A percentile compares a stretch with the other conserved stretches of the same genome.
Conservation (phyloP, 2,888 invertebrate genomes). For the Archips xylosteana region DNA sequence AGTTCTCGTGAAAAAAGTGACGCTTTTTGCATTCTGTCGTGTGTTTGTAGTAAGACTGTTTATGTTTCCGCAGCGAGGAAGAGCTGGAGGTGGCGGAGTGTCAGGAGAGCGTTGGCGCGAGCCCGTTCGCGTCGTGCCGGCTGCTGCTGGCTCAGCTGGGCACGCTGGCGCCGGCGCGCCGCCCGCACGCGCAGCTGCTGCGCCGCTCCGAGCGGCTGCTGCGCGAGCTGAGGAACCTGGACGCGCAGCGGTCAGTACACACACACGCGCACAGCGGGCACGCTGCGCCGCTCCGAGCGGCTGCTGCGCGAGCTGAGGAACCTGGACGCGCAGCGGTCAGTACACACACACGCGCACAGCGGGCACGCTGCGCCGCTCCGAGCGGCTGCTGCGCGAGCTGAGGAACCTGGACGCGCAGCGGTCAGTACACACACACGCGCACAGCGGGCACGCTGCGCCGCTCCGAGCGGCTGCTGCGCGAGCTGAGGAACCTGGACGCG, state of each 20-base stretch:
- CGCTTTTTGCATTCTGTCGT: constrained; percentile 49
- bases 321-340: constrained; percentile 80
- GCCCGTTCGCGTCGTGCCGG: constrained; percentile 94
- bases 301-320: constrained; percentile 96
- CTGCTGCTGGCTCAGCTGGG: constrained; percentile 97
- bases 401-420: constrained; percentile 89
- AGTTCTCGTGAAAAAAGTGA: background rate
- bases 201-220: constrained; percentile 95
- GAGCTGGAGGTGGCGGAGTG: constrained; percentile 68
- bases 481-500: constrained; percentile 77
- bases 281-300: constrained; percentile 93
- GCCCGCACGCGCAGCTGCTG: constrained; percentile 93
- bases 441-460: constrained; percentile 94
- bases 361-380: constrained; percentile 93
- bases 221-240: constrained; percentile 96
- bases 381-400: constrained; percentile 95
- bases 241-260: constrained; percentile 88
- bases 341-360: constrained; percentile 85
- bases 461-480: constrained; percentile 93
- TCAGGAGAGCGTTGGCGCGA: constrained; percentile 68
- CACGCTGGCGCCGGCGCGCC: constrained; percentile 94
- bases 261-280: constrained; percentile 89
- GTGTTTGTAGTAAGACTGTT: constrained; percentile 37
- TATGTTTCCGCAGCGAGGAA: constrained; percentile 59
- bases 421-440: constrained; percentile 67